Percentiles rank a stretch among this genome's conserved stretches.
Conservation (phyloP, 2,113 vertebrate species). For the Lepus americanus region DNA sequence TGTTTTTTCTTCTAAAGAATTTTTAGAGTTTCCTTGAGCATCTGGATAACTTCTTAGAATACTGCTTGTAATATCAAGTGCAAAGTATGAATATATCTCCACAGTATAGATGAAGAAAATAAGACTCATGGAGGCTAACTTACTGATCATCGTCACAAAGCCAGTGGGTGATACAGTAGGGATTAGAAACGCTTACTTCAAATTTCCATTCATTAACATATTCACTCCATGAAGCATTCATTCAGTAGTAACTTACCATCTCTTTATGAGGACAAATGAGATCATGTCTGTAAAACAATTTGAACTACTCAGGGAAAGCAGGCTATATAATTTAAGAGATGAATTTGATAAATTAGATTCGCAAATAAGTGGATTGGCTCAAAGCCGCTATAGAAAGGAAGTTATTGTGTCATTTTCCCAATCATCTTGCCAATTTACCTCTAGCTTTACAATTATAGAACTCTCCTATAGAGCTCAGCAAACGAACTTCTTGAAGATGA, state of each 20-base stretch:
- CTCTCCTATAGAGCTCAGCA: slow-evolving; percentile 47
- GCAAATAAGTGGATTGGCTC: slow-evolving; percentile 61
- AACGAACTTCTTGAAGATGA: slow-evolving; percentile 72
- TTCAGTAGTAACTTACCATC: slow-evolving; percentile 73
- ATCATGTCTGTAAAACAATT: slow-evolving; percentile 83
- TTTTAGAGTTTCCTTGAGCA: neutral
- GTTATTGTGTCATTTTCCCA: slow-evolving; percentile 68
- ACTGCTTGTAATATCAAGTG: slow-evolving; percentile 23
- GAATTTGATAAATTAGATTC: slow-evolving; percentile 76
- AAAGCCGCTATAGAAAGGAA: slow-evolving; percentile 61
- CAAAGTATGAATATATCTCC: slow-evolving; percentile 43
- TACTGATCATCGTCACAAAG: slow-evolving; percentile 69
- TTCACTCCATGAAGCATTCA: slow-evolving; percentile 70
- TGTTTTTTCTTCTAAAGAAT: neutral
- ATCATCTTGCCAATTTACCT: slow-evolving; percentile 73
- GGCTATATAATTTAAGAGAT: slow-evolving; percentile 74
- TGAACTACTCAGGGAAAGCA: slow-evolving; percentile 75
- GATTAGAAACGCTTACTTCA: slow-evolving; percentile 73
- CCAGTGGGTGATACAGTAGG: slow-evolving; percentile 62
- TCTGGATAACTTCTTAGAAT: neutral
- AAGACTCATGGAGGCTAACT: slow-evolving; percentile 66
- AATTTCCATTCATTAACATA: slow-evolving; percentile 77
- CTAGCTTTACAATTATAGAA: slow-evolving; percentile 47
- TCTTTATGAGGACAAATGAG: slow-evolving; percentile 82
- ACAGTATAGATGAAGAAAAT: slow-evolving; percentile 62